phyloP scores from a whole-genome alignment of 1,140 invertebrate genomes.

The Anoplophora glabripennis region DNA sequence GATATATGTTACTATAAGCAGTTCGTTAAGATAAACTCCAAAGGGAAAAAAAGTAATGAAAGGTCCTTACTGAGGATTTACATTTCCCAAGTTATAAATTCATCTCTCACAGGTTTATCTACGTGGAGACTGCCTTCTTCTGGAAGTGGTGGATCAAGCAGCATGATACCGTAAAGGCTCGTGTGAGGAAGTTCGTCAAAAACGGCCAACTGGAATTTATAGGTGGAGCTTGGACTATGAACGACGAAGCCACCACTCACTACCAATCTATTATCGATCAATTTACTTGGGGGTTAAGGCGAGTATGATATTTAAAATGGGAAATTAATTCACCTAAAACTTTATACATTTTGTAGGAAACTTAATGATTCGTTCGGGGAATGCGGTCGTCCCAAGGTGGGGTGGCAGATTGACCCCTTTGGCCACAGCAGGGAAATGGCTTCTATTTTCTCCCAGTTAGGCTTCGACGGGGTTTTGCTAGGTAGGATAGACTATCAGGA shows the following conservation, averaged over 20 bases:
- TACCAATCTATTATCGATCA: slow-evolving; percentile 86
- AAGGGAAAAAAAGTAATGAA: too few relatives aligned
- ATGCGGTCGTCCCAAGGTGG: slow-evolving; percentile 63
- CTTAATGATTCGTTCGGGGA: slow-evolving; percentile 61
- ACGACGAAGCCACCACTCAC: slow-evolving; percentile 78
- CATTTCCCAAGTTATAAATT: too few relatives aligned
- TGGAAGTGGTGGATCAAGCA: slow-evolving; percentile 69
- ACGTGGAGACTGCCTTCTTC: slow-evolving; percentile 54
- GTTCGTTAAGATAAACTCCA: too few relatives aligned
- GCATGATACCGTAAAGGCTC: slow-evolving; percentile 51
- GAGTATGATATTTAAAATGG: slow-evolving; percentile 12
- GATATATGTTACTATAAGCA: too few relatives aligned
- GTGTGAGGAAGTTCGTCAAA: slow-evolving; percentile 49
- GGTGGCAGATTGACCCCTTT: slow-evolving; percentile 77
- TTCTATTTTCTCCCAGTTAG: slow-evolving; percentile 66
- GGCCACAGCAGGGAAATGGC: slow-evolving; percentile 71
- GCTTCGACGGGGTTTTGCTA: slow-evolving; percentile 72
- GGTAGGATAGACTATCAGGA: slow-evolving; percentile 77
- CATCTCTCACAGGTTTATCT: slow-evolving; percentile 39
- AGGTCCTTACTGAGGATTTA: too few relatives aligned
- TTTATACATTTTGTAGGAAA: slow-evolving; percentile 24
- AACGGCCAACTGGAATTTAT: slow-evolving; percentile 74
- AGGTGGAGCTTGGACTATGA: slow-evolving; percentile 72
- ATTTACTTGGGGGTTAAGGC: slow-evolving; percentile 65
- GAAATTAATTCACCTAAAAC: too few relatives aligned